Base-by-base conservation (phyloP, 2,888 invertebrate genomes). In the Perithous albicinctus region DNA sequence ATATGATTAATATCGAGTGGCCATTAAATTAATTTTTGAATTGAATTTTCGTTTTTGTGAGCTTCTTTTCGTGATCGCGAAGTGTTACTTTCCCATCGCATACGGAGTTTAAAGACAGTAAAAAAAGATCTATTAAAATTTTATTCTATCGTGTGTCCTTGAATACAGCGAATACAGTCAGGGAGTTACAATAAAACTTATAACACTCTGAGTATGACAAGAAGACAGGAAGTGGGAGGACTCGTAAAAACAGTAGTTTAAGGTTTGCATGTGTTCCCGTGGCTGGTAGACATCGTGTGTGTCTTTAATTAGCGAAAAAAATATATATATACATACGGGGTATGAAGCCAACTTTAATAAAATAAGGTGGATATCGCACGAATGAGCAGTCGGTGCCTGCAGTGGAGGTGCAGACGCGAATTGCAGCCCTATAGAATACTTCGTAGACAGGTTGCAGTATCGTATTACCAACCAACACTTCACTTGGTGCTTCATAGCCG, bases 401-500 rank as follows among this genome's bases (percentile, higher is more conserved):
- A 75, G 70, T 23, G 43, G 48, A 74, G 72, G 23, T 73, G 23
- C 35, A 56, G 26, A 66, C 51, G 51, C 41, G 72, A 73, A 38
- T 15, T 54, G 56, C 78, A 29, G 48, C 83, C 81, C 75, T 85
- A 88, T 87, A 88, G 87, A 88, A 89, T 86, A 87, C 85, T 84
- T 75, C 81, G 84, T 84, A 79, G 85, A 78, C 85, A 83, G 81
- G 86, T 78, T 85, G 76, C 78, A 85, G 79, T 87, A 87, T 90
- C 90, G 82, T 88, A 87, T 90, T 90, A 90, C 90, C 84, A 79
- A 85, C 84, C 84, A 43, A 43, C 84, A 85, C 80, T n/a, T n/a
- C 85, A 70, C 80, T 69, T 56, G 77, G 67, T 78, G 59, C 67
- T 70, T 70, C 66, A 6, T 23, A 38, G 66, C 10, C 26, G 12